Conservation (phyloP, 2,113 vertebrate genomes). For the Stegostoma tigrinum region DNA sequence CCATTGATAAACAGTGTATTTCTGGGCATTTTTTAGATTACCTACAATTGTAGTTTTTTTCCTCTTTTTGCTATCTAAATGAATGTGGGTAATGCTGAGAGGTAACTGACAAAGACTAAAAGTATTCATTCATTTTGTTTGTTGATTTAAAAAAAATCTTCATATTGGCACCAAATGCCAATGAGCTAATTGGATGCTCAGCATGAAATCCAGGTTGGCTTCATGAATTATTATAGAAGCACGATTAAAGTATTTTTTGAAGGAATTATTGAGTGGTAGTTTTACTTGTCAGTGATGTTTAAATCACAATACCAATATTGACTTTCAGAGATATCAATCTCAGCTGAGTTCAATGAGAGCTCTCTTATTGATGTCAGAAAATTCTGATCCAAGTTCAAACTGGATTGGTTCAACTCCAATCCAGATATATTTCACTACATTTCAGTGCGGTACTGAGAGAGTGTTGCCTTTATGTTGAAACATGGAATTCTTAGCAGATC, state of each 20-base stretch:
- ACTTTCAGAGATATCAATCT: neutral
- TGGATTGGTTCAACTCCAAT: neutral
- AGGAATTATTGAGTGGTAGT: neutral
- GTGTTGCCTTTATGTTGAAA: neutral
- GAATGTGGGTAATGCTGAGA: neutral
- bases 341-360: neutral
- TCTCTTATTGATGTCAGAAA: neutral
- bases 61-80: neutral
- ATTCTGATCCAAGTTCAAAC: neutral
- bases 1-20: neutral
- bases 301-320: neutral
- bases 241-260: neutral
- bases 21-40: neutral
- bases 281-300: neutral
- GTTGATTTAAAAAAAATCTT: neutral
- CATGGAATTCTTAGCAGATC: neutral
- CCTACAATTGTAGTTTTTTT: neutral
- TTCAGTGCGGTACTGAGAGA: neutral
- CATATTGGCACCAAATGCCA: neutral
- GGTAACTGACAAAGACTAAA: neutral
- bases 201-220: neutral
- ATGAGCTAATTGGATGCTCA: neutral
- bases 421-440: neutral
- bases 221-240: neutral
- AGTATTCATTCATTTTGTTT: neutral